phyloP scores from a whole-genome alignment of 2,113 vertebrate species.

The Fregata magnificens region DNA sequence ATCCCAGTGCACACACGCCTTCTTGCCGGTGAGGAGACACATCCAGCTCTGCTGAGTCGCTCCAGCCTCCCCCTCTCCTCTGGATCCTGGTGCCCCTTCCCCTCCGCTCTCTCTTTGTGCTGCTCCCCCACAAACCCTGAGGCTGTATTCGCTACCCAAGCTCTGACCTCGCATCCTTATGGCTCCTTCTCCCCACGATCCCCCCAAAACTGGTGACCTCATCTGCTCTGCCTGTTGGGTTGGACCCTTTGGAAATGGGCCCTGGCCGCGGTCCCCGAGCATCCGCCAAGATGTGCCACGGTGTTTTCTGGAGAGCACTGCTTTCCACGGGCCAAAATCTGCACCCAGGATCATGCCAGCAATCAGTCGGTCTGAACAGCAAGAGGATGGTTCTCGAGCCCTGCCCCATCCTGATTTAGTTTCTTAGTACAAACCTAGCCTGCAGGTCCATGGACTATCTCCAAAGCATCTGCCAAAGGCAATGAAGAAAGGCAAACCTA shows the following conservation, averaged over 20 bases:
- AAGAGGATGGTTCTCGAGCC: background rate
- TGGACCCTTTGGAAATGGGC: background rate
- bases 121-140: background rate
- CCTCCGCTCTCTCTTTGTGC: background rate
- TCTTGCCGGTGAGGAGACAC: background rate
- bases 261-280: background rate
- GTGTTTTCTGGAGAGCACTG: background rate
- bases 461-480: background rate
- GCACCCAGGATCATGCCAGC: background rate
- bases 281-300: background rate
- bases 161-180: fast-evolving
- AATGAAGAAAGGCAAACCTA: background rate
- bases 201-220: background rate
- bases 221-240: background rate
- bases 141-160: background rate
- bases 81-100: background rate
- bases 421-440: background rate
- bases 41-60: background rate
- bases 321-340: background rate
- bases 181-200: background rate
- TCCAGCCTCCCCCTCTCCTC: background rate
- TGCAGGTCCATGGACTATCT: background rate
- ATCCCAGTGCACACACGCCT: background rate
- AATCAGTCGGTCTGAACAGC: background rate
- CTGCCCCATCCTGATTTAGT: background rate